A percentile compares a stretch with the other conserved stretches of the same genome.
phyloP scores from a whole-genome alignment of 2,888 invertebrate species.

The Synanthedon formicaeformis region DNA sequence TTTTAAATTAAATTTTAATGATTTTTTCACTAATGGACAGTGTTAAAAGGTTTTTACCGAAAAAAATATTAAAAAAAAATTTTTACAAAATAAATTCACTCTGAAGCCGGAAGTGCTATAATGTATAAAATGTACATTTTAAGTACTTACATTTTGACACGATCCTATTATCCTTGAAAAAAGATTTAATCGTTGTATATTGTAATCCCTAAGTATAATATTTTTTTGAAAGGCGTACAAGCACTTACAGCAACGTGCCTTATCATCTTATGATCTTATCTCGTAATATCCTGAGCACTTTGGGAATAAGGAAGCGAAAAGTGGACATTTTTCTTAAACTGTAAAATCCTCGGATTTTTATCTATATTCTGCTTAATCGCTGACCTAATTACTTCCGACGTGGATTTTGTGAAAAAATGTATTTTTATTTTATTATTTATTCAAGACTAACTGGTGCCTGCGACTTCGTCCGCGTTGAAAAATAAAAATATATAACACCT shows the following conservation, averaged over 20 bases:
- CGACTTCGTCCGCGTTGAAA: no score
- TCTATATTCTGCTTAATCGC: not conserved
- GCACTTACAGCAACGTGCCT: constrained; percentile 17
- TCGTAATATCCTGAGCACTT: constrained; percentile 32
- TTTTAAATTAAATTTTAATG: no score
- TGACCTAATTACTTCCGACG: not conserved
- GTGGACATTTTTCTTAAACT: not conserved
- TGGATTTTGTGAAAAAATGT: not conserved
- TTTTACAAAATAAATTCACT: no score
- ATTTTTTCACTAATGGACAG: no score
- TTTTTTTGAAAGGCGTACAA: not conserved
- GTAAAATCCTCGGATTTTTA: not conserved
- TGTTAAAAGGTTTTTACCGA: no score
- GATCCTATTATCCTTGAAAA: not conserved
- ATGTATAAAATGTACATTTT: no score
- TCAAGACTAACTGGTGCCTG: no score
- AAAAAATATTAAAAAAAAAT: no score
- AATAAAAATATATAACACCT: no score
- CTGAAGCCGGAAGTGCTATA: no score
- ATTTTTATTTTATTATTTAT: no score
- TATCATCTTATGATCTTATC: constrained; percentile 27
- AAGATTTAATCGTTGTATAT: not conserved
- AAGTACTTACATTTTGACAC: no score
- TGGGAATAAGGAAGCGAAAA: constrained; percentile 16
- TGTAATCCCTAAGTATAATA: not conserved